These are phyloP conservation scores for Gasterosteus aculeatus DNA, from an alignment of 2,113 vertebrate genomes.

Conservation along the genomic window DNA sequence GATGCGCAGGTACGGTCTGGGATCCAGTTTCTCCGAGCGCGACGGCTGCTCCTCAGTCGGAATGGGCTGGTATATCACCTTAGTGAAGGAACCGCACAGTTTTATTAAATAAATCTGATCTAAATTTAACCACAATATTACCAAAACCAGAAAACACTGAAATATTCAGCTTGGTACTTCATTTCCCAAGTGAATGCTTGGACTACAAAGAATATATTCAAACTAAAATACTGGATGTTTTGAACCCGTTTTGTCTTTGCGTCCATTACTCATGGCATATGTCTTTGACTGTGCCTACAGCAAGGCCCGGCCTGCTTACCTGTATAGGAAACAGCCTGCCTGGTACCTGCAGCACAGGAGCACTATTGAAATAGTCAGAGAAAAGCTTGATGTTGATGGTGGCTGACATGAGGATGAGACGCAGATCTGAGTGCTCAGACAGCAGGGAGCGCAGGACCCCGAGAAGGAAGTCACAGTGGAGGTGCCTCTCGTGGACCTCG, in stretches of 20 bases:
- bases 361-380: constrained; percentile 83
- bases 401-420: constrained; percentile 92
- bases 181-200: neutral
- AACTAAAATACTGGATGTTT: neutral
- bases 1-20: constrained; percentile 87
- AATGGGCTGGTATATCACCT: constrained; percentile 91
- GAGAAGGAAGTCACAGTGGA: constrained; percentile 90
- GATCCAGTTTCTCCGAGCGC: constrained; percentile 86
- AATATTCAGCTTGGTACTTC: neutral
- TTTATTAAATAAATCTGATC: too few species aligned
- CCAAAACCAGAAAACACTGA: neutral
- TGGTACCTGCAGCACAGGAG: constrained; percentile 91
- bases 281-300: neutral
- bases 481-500: constrained; percentile 92
- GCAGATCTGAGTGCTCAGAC: constrained; percentile 78
- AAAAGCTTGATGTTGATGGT: constrained; percentile 94
- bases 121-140: neutral
- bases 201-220: neutral
- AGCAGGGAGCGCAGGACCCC: constrained; percentile 86
- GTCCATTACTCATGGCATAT: neutral
- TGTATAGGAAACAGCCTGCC: constrained; percentile 91
- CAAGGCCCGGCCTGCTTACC: constrained; percentile 68
- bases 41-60: constrained; percentile 78
- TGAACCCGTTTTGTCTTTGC: neutral
- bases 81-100: neutral